These are phyloP conservation scores for Jordanella pulchra DNA, from an alignment of 2,797 vertebrate genomes.

Conservation along the genomic window DNA sequence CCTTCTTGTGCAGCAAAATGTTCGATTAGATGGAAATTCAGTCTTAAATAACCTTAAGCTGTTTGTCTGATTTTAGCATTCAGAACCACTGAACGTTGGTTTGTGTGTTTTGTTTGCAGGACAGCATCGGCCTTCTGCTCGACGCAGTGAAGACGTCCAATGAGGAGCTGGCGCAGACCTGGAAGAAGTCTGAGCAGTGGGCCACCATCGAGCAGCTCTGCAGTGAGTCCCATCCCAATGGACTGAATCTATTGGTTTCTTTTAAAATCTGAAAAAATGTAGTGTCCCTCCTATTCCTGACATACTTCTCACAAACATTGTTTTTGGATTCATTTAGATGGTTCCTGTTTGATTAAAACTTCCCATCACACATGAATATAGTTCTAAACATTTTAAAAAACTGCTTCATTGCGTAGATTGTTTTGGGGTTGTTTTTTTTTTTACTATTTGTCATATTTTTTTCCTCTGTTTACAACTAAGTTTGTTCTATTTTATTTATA, in stretches of 20 bases:
- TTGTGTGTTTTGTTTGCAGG: conserved; percentile 75
- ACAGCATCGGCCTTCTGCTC: conserved; percentile 94
- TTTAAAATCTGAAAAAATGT: too few relatives aligned
- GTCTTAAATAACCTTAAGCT: background rate
- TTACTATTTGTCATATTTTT: background rate
- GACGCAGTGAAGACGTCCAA: conserved; percentile 95
- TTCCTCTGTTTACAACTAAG: background rate
- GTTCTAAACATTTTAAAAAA: background rate
- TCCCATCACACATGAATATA: background rate
- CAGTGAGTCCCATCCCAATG: conserved; percentile 81
- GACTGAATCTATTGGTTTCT: too few relatives aligned
- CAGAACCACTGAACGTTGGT: background rate
- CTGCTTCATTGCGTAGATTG: background rate
- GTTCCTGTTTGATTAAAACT: background rate
- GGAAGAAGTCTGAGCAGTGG: conserved; percentile 99
- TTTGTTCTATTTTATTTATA: background rate
- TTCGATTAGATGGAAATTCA: background rate
- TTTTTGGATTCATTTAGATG: too few relatives aligned
- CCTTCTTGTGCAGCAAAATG: background rate
- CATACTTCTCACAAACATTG: too few relatives aligned
- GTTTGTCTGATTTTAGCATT: background rate
- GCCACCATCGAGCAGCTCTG: conserved; percentile 98
- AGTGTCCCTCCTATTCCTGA: too few relatives aligned
- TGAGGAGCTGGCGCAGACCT: conserved; percentile 95
- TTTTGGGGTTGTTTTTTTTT: background rate